Base-by-base conservation (phyloP, 2,113 vertebrate species). In the Seriola dumerili region DNA sequence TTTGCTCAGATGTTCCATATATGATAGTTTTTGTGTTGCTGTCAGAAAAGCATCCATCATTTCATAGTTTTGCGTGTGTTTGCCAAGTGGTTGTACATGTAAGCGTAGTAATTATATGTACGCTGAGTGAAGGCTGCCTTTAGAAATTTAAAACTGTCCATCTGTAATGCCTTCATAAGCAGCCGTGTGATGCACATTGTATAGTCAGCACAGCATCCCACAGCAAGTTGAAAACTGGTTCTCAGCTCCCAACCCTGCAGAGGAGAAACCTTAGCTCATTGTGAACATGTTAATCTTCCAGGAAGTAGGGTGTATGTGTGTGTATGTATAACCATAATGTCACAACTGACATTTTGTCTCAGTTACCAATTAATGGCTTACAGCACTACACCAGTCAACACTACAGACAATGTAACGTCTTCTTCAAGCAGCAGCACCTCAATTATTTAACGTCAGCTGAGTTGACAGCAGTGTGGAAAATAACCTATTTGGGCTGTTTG, bases 311-410 rank as follows among this genome's bases (percentile, higher is more conserved):
- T 34, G 48, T 64, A 57, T 62, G 42, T 64, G 44, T 62, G 52
- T 59, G 40, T 59, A 34, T 64, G 48, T 34, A 40, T 59, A 57
- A 55, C 14, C 66, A 85, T 82, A 82, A 81, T 85, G 68, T 89
- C 77, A 70, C 78, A 87, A 64, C 90, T 83, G 81, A 76, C 48
- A 48, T 81, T 88, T 89, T 77, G 77, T 76, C 42, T 64, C 54
- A 25, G 78, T 84, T 78, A 66, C 55, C 78, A 88, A 89, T 89
- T 86, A 89, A 63, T 85, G 76, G 59, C 86, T 91, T 82, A 78
- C 70, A 71, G 46, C 72, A 5, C 21, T 8, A 34, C 75, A 59
- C 23, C 55, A 77, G 70, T 81, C 64, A 82, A 84, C 74, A 74
- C 58, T 29, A 66, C 64, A 73, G 57, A 80, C 78, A 75, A 77